phyloP scores from a whole-genome alignment of 1,140 invertebrate genomes.

The Ips typographus region DNA sequence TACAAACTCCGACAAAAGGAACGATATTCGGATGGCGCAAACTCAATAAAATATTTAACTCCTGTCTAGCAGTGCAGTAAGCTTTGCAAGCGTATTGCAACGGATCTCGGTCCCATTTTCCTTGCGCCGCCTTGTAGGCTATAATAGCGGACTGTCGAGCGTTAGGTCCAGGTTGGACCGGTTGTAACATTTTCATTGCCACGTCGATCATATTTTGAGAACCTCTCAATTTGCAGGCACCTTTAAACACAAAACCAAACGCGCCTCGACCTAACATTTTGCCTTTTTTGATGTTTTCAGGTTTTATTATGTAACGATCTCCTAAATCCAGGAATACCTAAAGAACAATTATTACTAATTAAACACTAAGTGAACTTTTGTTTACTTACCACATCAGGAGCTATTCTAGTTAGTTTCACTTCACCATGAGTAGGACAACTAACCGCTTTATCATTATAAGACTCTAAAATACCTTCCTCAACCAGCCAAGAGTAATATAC shows the following conservation, averaged over 20 bases:
- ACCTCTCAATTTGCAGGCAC: conserved; percentile 66
- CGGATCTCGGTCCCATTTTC: conserved; percentile 90
- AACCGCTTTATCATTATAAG: conserved; percentile 70
- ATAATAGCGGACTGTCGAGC: conserved; percentile 71
- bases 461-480: conserved; percentile 92
- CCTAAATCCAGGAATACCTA: conserved; percentile 88
- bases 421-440: conserved; percentile 74
- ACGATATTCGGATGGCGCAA: conserved; percentile 91
- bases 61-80: conserved; percentile 92
- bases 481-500: conserved; percentile 77
- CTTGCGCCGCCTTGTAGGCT: conserved; percentile 77
- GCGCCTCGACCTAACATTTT: conserved; percentile 90
- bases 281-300: conserved; percentile 77
- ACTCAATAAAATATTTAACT: conserved; percentile 84
- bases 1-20: conserved; percentile 85
- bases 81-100: conserved; percentile 90
- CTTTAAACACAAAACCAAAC: conserved; percentile 96
- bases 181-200: conserved; percentile 95
- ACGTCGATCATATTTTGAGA: conserved; percentile 67
- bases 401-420: conserved; percentile 71
- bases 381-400: conserved; percentile 74
- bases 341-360: conserved; percentile 22
- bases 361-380: background rate
- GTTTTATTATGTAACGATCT: conserved; percentile 73
- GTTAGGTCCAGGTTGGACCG: conserved; percentile 81